Percentiles rank a stretch among this genome's conserved stretches.
Evolutionary conservation across 2,888 invertebrate species (phyloP).

Genomic region (Caenorhabditis auriculariae): DNA sequence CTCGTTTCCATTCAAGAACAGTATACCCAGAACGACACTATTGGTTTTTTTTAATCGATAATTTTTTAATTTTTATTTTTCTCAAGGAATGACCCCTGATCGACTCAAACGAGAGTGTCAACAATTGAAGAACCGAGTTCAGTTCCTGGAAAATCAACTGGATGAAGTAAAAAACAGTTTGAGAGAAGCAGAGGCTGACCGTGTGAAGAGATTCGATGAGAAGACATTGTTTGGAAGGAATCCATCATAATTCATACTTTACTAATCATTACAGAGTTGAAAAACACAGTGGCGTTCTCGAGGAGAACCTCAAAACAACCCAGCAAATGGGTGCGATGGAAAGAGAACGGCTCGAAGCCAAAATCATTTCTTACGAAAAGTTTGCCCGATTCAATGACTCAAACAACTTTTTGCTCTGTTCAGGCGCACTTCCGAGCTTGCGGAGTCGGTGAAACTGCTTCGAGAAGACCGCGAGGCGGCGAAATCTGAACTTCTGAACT

Average conservation of each 20-base stretch:
- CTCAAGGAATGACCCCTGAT: slow-evolving; percentile 35
- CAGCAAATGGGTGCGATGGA: slow-evolving; percentile 29
- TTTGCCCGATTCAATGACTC: not conserved
- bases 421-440: slow-evolving; percentile 11
- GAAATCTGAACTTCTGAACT: not conserved
- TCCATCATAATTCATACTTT: not conserved
- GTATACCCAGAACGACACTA: slow-evolving; percentile 8
- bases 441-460: slow-evolving; percentile 3
- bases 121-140: slow-evolving; percentile 36
- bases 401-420: not conserved
- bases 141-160: slow-evolving; percentile 38
- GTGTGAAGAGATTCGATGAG: slow-evolving; percentile 22
- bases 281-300: slow-evolving; percentile 23
- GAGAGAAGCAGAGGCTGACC: slow-evolving; percentile 21
- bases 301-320: slow-evolving; percentile 33
- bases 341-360: slow-evolving; percentile 20
- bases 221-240: slow-evolving; percentile 8
- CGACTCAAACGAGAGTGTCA: slow-evolving; percentile 39
- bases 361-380: slow-evolving; percentile 17
- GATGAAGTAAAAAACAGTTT: slow-evolving; percentile 34
- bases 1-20: slow-evolving; percentile 19
- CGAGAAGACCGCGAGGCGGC: slow-evolving; percentile 9
- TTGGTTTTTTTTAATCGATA: too few relatives aligned
- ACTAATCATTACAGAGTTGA: slow-evolving; percentile 6
- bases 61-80: not conserved